Conservation (phyloP, 1,140 invertebrate species). For the Calephelis nemesis region DNA sequence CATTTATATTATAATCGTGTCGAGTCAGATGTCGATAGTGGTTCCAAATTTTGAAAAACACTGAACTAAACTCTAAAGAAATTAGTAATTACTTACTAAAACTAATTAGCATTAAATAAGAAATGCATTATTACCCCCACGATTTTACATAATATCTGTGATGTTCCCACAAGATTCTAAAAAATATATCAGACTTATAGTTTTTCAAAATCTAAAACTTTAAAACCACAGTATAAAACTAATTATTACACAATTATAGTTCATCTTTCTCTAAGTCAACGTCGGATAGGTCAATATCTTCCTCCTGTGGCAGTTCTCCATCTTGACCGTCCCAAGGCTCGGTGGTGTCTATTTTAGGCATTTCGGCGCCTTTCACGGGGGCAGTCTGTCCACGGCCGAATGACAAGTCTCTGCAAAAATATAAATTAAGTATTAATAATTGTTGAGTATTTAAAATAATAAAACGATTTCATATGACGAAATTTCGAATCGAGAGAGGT, state of each 20-base stretch:
- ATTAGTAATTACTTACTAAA: background rate
- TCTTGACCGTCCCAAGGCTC: conserved; percentile 99
- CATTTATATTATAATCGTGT: background rate
- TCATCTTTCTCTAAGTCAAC: conserved; percentile 93
- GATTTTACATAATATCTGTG: background rate
- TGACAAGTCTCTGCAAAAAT: conserved; percentile 89
- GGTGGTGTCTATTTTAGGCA: conserved; percentile 87
- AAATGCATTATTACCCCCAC: conserved; percentile 7
- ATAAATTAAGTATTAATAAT: conserved; percentile 5
- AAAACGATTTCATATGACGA: too few relatives aligned
- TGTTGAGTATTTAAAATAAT: too few relatives aligned
- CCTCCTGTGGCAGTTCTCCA: conserved; percentile 91
- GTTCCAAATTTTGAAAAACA: conserved; percentile 8
- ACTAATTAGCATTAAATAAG: background rate
- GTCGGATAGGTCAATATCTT: conserved; percentile 96
- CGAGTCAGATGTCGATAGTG: background rate
- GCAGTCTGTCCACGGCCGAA: conserved; percentile 96
- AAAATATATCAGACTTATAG: conserved; percentile 9
- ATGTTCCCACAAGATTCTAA: background rate
- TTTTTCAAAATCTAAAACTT: conserved; percentile 2
- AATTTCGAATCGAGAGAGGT: too few relatives aligned
- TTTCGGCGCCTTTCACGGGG: conserved; percentile 90
- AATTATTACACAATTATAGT: conserved; percentile 80
- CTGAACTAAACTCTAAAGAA: background rate
- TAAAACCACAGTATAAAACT: conserved; percentile 15